Evolutionary conservation across 1,140 invertebrate genomes (phyloP), one percentile per base, ranked within the genome.

Genomic region (Lerema accius): DNA sequence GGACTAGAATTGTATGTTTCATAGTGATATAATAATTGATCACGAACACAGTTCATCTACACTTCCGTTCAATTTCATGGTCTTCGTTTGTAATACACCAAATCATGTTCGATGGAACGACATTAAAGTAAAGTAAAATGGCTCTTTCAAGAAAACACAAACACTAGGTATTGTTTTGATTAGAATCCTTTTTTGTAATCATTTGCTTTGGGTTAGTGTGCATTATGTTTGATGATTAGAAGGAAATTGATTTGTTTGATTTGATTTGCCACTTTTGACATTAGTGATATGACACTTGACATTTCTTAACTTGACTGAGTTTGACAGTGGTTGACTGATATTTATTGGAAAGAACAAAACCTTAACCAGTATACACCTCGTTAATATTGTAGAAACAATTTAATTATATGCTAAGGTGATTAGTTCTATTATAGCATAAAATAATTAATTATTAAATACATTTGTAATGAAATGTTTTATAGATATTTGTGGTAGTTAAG

Each of bases 1-100:
- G 62, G 37, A 63, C 55, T 58, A 56, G 55, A 76, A 76, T 76
- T 69, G 82, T 66, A 69, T 73, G 69, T 67, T 72, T 69, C 76
- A 78, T 81, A 72, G 37, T 73, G 60, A 69, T 50, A 14, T 58
- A 58, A 37, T n/a, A n/a, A n/a, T 39, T 59, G 56, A 59, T 59
- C 37, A 59, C 43, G 56, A 46, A 48, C 43, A 59, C 11, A 48
- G 42, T 40, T 59, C 28, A 48, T 48, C 48, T 19, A 37, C 43
- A 45, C 26, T 39, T 14, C 16, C 28, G n/a, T 46, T 45, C n/a
- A n/a, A 14, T 26, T 43, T 11, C 9, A 37, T 13, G 16, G 4
- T 17, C 23, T 11, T 32, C 15, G 28, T n/a, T 4, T 7, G 4
- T 11, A 43, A 19, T 4, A 16, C 10, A 13, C 23, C 10, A 35